Base-by-base conservation (phyloP, 1,140 invertebrate species). In the Bombus soroeensis region DNA sequence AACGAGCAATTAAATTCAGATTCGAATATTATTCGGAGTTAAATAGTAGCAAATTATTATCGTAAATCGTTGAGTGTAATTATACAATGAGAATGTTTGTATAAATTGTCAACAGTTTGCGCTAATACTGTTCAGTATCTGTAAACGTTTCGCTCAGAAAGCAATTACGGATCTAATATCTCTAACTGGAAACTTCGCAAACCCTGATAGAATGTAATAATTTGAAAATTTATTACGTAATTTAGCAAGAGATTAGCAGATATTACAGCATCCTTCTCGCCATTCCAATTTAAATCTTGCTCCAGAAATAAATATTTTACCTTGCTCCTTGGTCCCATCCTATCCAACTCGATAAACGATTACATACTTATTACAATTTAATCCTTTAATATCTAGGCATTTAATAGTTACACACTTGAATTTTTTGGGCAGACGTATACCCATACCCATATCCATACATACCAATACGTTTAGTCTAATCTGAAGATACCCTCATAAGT, bases 211-310 rank as follows among this genome's bases (percentile, higher is more conserved):
- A 81, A 71, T 28, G 25, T 8, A 25, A 47, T 43, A 53, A 28
- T 39, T 34, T 80, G 86, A 87, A 87, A 88, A 87, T 88, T 88
- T 88, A 88, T 87, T 88, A 80, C 59, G 71, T 76, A 79, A 57
- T 77, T 72, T 64, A 28, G 28, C n/a, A 53, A 57, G 77, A 47
- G 78, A 71, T 74, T 88, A 79, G 39, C 5, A n/a, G 28, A 64
- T 22, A 41, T 37, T 28, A 74, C 75, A 79, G n/a, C 82, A 66
- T 78, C 73, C 68, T 76, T 71, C 62, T 59, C 66, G 77, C 25
- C 32, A 47, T 81, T 85, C 64, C 74, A 73, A 75, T 64, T 87
- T 66, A 70, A 66, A 39, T 2, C 62, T 72, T n/a, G 9, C n/a
- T 28, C 8, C 22, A 25, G 39, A 53, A 57, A 75, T n/a, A 32